phyloP scores from a whole-genome alignment of 1,140 invertebrate species.

The honey bee (Apis mellifera) region Amel_HAv3.1 CM009940.2:3347501-3348000 shows the following conservation, averaged over 20 bases:
- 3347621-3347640: constrained; percentile 1
- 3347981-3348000: not conserved
- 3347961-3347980: too few species aligned
- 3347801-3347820: too few species aligned
- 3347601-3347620: constrained; percentile 3
- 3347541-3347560: not conserved
- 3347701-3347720: not conserved
- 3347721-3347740: not conserved
- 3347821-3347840: too few species aligned
- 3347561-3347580: not conserved
- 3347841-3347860: too few species aligned
- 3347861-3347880: too few species aligned
- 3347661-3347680: constrained; percentile 13
- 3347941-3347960: too few species aligned
- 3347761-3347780: not conserved
- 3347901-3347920: too few species aligned
- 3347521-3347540: constrained; percentile 5
- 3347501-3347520: constrained; percentile 6
- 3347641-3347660: constrained; percentile 13
- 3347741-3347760: not conserved
- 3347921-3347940: too few species aligned
- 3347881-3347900: too few species aligned
- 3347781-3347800: too few species aligned
- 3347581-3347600: not conserved
- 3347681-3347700: not conserved